These are phyloP conservation scores for Seriola aureovittata DNA, from an alignment of 2,113 vertebrate genomes.

Conservation along the genomic window DNA sequence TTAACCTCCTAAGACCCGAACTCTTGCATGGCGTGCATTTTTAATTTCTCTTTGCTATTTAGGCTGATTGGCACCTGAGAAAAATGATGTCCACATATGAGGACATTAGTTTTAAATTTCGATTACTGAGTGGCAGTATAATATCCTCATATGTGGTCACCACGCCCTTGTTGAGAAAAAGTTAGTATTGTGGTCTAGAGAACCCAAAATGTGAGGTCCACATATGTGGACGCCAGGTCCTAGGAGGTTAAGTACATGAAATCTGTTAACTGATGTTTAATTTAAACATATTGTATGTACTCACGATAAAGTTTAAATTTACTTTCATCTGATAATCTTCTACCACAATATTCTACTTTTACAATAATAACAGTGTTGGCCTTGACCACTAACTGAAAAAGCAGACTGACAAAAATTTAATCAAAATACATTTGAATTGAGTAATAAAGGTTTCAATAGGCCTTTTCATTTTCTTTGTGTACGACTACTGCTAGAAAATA, in stretches of 20 bases:
- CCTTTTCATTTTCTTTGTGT: neutral
- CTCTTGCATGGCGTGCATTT: too few relatives aligned
- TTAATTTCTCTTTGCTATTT: too few relatives aligned
- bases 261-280: neutral
- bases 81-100: too few relatives aligned
- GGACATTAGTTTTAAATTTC: too few relatives aligned
- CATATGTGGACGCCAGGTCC: too few relatives aligned
- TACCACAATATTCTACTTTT: neutral
- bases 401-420: neutral
- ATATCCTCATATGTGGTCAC: too few relatives aligned
- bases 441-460: neutral
- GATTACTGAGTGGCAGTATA: too few relatives aligned
- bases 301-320: neutral
- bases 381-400: neutral
- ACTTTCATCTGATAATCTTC: neutral
- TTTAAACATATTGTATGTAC: neutral
- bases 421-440: neutral
- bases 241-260: neutral
- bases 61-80: too few relatives aligned
- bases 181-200: too few relatives aligned
- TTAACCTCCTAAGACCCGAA: too few relatives aligned
- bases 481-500: neutral
- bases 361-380: neutral
- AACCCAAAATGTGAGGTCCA: too few relatives aligned
- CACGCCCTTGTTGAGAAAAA: too few relatives aligned